These are phyloP conservation scores for Vombatus ursinus DNA, from an alignment of 2,113 vertebrate species.

Conservation along the genomic window DNA sequence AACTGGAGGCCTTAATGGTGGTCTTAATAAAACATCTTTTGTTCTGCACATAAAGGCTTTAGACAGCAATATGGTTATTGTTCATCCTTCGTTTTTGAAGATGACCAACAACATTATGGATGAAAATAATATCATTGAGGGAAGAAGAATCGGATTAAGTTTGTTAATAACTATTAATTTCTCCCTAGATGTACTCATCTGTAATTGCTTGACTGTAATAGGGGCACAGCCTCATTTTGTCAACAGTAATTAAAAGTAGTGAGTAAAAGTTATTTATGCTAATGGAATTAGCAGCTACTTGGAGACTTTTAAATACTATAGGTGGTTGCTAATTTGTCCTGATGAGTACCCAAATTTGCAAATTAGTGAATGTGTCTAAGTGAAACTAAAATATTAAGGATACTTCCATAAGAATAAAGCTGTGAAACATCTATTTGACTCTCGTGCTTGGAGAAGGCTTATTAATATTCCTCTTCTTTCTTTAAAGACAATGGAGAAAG, in stretches of 20 bases:
- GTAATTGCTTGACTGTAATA: conserved; percentile 16
- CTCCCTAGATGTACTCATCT: conserved; percentile 12
- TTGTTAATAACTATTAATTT: conserved; percentile 11
- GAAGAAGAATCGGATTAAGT: conserved; percentile 6
- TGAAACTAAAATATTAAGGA: background rate
- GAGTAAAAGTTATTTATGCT: conserved; percentile 32
- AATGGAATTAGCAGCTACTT: conserved; percentile 17
- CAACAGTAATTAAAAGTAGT: conserved; percentile 36
- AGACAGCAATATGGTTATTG: background rate
- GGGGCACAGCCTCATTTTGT: background rate
- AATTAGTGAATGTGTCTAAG: background rate
- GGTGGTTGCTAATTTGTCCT: conserved; percentile 9
- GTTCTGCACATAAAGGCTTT: background rate
- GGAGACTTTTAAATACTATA: conserved; percentile 38
- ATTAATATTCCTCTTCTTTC: background rate
- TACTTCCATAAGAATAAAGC: background rate
- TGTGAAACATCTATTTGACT: background rate
- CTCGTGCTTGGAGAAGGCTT: no score
- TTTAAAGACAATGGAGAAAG: background rate
- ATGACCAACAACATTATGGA: background rate
- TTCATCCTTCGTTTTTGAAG: background rate
- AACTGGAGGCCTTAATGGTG: background rate
- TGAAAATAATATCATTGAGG: background rate
- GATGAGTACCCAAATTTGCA: conserved; percentile 37
- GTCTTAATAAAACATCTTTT: background rate